phyloP scores from a whole-genome alignment of 2,113 vertebrate species.

The Spermophilus dauricus region DNA sequence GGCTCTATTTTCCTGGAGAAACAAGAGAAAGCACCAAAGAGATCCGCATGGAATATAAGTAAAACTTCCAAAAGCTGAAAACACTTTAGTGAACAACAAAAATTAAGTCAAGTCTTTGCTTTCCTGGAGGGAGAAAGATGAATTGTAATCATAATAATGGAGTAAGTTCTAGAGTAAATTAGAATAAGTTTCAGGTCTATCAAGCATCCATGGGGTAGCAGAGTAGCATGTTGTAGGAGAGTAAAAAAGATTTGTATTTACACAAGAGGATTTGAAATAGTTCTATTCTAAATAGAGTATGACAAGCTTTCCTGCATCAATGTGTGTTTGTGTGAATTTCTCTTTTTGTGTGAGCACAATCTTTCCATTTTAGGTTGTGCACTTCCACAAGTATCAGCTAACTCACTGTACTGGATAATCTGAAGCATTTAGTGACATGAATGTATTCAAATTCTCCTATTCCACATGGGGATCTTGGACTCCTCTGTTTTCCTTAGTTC shows the following conservation, averaged over 20 bases:
- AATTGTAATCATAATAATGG: background rate
- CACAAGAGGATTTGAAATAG: background rate
- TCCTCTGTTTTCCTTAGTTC: background rate
- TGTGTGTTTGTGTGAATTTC: too few species aligned
- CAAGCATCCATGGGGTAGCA: rapidly evolving
- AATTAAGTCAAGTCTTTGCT: background rate
- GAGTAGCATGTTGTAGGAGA: background rate
- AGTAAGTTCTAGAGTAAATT: background rate
- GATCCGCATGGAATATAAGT: background rate
- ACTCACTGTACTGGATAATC: background rate
- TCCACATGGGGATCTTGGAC: background rate
- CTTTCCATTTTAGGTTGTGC: background rate
- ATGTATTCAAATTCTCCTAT: background rate
- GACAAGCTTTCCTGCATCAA: background rate
- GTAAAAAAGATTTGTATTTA: background rate
- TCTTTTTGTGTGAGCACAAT: background rate
- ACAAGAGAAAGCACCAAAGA: background rate
- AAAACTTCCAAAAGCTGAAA: background rate
- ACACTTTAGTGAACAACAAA: background rate
- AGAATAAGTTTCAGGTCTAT: background rate
- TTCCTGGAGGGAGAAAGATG: background rate
- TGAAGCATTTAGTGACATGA: background rate
- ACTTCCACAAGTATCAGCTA: background rate
- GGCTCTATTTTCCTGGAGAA: background rate
- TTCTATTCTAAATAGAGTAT: background rate